Evolutionary conservation across 2,113 vertebrate genomes (phyloP), one percentile per base, ranked within the genome.

Genomic region (Uria lomvia): DNA sequence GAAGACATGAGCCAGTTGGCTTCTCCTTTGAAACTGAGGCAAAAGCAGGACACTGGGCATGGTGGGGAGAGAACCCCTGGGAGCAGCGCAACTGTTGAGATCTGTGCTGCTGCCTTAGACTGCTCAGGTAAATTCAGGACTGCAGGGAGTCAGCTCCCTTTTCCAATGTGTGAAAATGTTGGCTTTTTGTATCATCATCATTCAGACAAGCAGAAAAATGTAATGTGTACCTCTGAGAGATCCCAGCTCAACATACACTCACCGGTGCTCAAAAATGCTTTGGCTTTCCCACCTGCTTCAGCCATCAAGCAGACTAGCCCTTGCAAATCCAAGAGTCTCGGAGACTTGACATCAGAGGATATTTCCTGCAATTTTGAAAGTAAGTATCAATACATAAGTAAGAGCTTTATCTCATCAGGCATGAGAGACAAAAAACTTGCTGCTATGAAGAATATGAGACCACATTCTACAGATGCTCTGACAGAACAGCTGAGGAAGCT

Each of bases 351-450:
- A 0, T 99, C 99, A 12, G 99, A 99, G 93, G 99, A 99, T 94
- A 99, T 99, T 45, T 98, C 98, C 42, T 99, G 99, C 97, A 99
- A 99, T 92, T 99, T 99, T 34, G 99, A 99, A 96, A 99, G 99
- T 93, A 99, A 99, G 95, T 99, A 99, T 76, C 98, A 99, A 52
- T 99, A 99, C 66, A 99, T 99, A 49, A 99, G 99, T 78, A 98
- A 98, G 90, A 99, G 99, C 93, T 99, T 99, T 73, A 95, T 99
- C 88, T 98, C 98, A 9, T 98, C 99, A 1, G 96, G 98, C 43
- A 96, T 98, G 96, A 97, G 96, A 85, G 98, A 98, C 81, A 97
- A 98, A 86, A 98, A 97, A 72, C 95, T 66, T 20, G 92, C 96
- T 5, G 73, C 91, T 30, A 68, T 84, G 88, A 92, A 90, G 88